Conservation (phyloP, 2,797 vertebrate genomes). For the Denticeps clupeoides region DNA sequence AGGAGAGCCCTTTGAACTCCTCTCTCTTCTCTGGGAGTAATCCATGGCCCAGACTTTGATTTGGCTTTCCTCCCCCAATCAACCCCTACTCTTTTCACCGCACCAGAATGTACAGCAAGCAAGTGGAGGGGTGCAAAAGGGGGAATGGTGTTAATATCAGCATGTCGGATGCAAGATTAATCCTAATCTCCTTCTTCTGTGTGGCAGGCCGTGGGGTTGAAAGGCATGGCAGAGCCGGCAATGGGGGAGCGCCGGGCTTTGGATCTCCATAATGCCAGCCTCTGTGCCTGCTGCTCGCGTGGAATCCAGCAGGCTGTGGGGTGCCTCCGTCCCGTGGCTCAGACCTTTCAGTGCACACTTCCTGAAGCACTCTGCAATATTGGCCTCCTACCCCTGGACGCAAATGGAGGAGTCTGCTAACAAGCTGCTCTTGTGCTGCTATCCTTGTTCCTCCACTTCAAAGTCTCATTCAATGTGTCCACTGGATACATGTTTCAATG, state of each 20-base stretch:
- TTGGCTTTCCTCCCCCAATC: slow-evolving; percentile 42
- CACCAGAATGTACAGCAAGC: slow-evolving; percentile 24
- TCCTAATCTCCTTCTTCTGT: slow-evolving; percentile 48
- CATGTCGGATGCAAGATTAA: slow-evolving; percentile 40
- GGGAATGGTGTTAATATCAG: slow-evolving; percentile 34
- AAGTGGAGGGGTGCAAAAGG: slow-evolving; percentile 15
- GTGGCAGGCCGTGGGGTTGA: slow-evolving; percentile 41
- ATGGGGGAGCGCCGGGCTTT: slow-evolving; percentile 39
- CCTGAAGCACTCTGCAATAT: slow-evolving; percentile 32
- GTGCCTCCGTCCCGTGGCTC: slow-evolving; percentile 20
- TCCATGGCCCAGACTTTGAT: slow-evolving; percentile 51
- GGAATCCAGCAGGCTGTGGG: slow-evolving; percentile 21
- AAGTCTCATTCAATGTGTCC: slow-evolving; percentile 19
- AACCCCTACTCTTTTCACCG: slow-evolving; percentile 32
- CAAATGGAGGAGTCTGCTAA: slow-evolving; percentile 19
- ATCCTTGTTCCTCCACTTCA: slow-evolving; percentile 34
- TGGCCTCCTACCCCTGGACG: slow-evolving; percentile 29
- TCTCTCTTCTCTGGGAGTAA: slow-evolving; percentile 41
- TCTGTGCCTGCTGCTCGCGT: slow-evolving; percentile 38
- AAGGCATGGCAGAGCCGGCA: slow-evolving; percentile 38
- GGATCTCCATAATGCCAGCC: slow-evolving; percentile 38
- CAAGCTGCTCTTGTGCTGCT: slow-evolving; percentile 27
- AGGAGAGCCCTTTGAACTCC: slow-evolving; percentile 36
- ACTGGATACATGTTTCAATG: too few species aligned
- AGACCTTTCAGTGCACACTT: slow-evolving; percentile 32